Conservation (phyloP, 2,113 vertebrate genomes). For the Gorsachius goisagi region DNA sequence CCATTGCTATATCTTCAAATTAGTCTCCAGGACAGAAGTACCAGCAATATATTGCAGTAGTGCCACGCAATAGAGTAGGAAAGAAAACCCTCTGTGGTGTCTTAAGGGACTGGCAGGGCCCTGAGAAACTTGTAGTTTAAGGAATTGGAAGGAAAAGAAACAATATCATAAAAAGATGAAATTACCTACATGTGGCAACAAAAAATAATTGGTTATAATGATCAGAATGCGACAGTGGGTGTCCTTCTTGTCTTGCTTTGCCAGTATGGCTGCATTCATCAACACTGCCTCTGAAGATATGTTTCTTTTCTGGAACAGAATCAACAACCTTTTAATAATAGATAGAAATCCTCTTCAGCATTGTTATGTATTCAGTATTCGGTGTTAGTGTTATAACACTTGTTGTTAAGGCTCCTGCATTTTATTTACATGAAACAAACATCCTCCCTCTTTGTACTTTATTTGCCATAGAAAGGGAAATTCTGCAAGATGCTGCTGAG, state of each 20-base stretch:
- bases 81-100: fast-evolving
- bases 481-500: not conserved
- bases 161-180: not conserved
- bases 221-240: not conserved
- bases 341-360: not conserved
- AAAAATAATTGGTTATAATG: not conserved
- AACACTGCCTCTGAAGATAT: not conserved
- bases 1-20: not conserved
- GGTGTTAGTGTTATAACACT: not conserved
- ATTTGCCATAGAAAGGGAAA: not conserved
- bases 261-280: not conserved
- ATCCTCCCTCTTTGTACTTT: fast-evolving
- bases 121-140: not conserved
- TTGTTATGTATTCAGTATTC: not conserved
- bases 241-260: not conserved
- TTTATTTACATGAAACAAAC: not conserved
- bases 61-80: not conserved
- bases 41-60: not conserved
- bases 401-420: not conserved
- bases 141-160: not conserved
- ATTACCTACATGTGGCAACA: fast-evolving
- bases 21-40: not conserved
- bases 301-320: not conserved
- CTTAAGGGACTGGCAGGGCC: not conserved
- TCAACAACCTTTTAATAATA: not conserved